Evolutionary conservation across 1,140 invertebrate genomes (phyloP).

Genomic region (Trichonephila inaurata): DNA sequence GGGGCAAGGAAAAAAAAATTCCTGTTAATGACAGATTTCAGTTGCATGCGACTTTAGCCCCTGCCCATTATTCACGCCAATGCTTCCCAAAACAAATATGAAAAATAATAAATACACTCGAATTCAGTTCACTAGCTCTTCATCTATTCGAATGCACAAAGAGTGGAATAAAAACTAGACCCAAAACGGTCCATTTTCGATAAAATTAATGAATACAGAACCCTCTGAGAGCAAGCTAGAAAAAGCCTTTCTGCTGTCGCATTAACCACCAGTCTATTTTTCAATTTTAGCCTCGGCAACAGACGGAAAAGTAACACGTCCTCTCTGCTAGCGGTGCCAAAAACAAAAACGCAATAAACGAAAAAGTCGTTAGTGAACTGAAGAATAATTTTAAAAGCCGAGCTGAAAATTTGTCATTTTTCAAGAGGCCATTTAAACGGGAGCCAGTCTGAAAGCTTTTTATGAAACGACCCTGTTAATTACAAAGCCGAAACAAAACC

Average conservation of each 20-base stretch:
- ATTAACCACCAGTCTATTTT: slow-evolving; percentile 66
- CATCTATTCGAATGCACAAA: slow-evolving; percentile 67
- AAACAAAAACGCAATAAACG: slow-evolving; percentile 73
- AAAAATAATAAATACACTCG: slow-evolving; percentile 62
- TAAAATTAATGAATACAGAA: slow-evolving; percentile 71
- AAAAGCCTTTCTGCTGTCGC: slow-evolving; percentile 67
- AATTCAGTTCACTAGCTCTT: slow-evolving; percentile 56
- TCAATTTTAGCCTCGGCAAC: slow-evolving; percentile 70
- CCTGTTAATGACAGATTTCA: slow-evolving; percentile 60
- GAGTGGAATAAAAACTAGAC: slow-evolving; percentile 50
- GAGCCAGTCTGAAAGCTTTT: slow-evolving; percentile 62
- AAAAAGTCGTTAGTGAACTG: slow-evolving; percentile 73
- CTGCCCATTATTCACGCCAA: slow-evolving; percentile 53
- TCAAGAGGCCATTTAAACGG: slow-evolving; percentile 70
- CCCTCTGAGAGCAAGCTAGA: slow-evolving; percentile 37
- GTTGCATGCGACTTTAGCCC: slow-evolving; percentile 31
- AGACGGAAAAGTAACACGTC: slow-evolving; percentile 73
- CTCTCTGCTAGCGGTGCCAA: slow-evolving; percentile 36
- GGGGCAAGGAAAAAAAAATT: background rate
- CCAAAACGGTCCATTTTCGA: slow-evolving; percentile 71
- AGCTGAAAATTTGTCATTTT: slow-evolving; percentile 73
- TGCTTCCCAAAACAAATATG: slow-evolving; percentile 51
- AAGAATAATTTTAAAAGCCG: slow-evolving; percentile 73
- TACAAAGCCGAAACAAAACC: slow-evolving; percentile 70
- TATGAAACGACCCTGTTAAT: slow-evolving; percentile 75